Evolutionary conservation across 1,140 invertebrate species (phyloP).

Genomic region (Drosophila subpulchrella): DNA sequence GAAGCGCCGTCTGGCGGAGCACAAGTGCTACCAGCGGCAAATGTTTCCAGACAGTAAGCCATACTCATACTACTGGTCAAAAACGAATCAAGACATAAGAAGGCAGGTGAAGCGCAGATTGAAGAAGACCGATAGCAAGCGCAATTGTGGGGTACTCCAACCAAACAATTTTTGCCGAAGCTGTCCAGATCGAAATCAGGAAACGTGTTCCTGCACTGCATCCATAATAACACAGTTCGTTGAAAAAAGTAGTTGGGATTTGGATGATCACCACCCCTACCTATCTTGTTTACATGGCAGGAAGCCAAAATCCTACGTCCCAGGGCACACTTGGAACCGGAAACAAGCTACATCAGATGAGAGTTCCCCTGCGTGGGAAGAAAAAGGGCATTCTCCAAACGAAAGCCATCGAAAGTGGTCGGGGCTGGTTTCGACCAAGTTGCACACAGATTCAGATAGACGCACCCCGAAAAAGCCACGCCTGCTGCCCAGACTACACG

Average conservation of each 20-base stretch:
- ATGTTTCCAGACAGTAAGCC: neutral
- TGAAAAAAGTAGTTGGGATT: neutral
- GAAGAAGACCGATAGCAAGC: neutral
- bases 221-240: neutral
- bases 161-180: neutral
- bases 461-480: neutral
- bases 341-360: neutral
- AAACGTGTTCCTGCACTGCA: neutral
- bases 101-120: neutral
- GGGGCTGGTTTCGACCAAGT: neutral
- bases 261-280: neutral
- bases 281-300: neutral
- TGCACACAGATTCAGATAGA: neutral
- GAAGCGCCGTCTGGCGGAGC: constrained; percentile 8
- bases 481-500: neutral
- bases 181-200: neutral
- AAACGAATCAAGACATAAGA: neutral
- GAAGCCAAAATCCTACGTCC: neutral
- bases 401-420: neutral
- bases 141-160: neutral
- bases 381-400: neutral
- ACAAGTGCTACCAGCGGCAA: neutral
- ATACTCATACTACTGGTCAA: constrained; percentile 2
- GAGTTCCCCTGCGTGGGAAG: neutral
- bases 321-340: neutral